A percentile compares a stretch with the other conserved stretches of the same genome.
Conservation (phyloP, 2,888 invertebrate genomes). For the Pteria penguin region DNA sequence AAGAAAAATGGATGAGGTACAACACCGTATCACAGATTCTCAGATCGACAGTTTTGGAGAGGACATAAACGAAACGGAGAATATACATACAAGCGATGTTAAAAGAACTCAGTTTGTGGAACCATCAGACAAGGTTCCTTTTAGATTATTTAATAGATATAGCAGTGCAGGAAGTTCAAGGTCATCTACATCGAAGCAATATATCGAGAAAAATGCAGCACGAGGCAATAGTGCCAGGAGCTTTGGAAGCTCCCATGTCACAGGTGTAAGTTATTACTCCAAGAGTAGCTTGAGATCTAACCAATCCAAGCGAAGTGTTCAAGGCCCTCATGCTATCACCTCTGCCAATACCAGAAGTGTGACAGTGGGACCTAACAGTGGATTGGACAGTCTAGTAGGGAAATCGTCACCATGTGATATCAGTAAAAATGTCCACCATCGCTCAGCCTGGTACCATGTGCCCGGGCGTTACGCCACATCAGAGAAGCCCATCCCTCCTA, state of each 20-base stretch:
- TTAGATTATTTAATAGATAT: slow-evolving; percentile 45
- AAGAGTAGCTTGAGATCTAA: slow-evolving; percentile 45
- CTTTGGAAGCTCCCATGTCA: slow-evolving; percentile 53
- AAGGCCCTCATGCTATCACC: slow-evolving; percentile 62
- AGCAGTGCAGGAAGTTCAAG: slow-evolving; percentile 44
- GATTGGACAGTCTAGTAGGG: slow-evolving; percentile 64
- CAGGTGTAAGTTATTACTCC: slow-evolving; percentile 44
- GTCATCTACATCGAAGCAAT: slow-evolving; percentile 25
- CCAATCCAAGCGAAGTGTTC: slow-evolving; percentile 53
- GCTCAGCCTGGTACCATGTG: slow-evolving; percentile 77
- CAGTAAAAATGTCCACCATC: slow-evolving; percentile 61
- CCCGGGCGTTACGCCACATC: slow-evolving; percentile 73
- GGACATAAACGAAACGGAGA: slow-evolving; percentile 43
- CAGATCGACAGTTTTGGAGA: slow-evolving; percentile 55
- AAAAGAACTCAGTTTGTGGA: slow-evolving; percentile 30
- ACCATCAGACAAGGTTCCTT: slow-evolving; percentile 34
- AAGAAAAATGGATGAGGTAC: slow-evolving; percentile 25
- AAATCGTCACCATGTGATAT: slow-evolving; percentile 58
- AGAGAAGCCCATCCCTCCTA: slow-evolving; percentile 59
- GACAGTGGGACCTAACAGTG: slow-evolving; percentile 68
- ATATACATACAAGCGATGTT: neutral
- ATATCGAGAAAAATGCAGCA: slow-evolving; percentile 29
- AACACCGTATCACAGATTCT: slow-evolving; percentile 23
- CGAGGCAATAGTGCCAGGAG: slow-evolving; percentile 54
- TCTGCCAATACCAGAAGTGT: slow-evolving; percentile 61